Base-by-base conservation (phyloP, 2,113 vertebrate genomes). In the Ceuthmochares aereus region DNA sequence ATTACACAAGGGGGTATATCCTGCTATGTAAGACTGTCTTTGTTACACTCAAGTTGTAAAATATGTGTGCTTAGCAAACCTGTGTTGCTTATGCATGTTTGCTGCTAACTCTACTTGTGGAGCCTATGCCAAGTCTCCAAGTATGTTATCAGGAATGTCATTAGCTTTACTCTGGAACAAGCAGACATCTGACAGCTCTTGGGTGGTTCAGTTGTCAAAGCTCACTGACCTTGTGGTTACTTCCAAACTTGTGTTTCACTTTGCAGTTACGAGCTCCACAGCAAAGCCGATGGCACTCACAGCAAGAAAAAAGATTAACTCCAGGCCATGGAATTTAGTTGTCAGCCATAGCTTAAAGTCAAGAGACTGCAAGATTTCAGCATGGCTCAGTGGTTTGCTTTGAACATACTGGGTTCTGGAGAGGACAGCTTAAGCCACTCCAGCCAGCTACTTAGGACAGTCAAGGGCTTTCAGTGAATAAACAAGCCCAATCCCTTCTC, bases 141-240 rank as follows among this genome's bases (percentile, higher is more conserved):
- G 77, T 59, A 49, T 17, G n/a, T 76, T 84, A 92, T 7, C 90
- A 92, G 92, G 77, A 94, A 73, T 6, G 30, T 79, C 51, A 81
- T 87, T 81, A 94, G 87, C 91, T 91, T 82, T 26, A 89, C 54
- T 32, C 64, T 90, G 95, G 60, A 86, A 79, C 0, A 1, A 90
- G 76, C 73, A 96, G 86, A 84, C 73, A 94, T 54, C 64, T 63
- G 76, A 72, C 67, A 91, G 88, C 67, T 90, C 90, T 74, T 8
- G 54, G 52, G 69, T 1, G 9, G 76, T 34, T 93, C 56, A 43
- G 73, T 70, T 90, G 83, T 76, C 92, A 80, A 52, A 88, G 73
- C 72, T 95, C 58, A 72, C 58, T 30, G 43, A 84, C 83, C 66
- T 93, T 54, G 0, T 36, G 36, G 66, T 78, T 40, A 76, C 70